phyloP scores from a whole-genome alignment of 2,797 vertebrate species.

The Rhinichthys osculus region DNA sequence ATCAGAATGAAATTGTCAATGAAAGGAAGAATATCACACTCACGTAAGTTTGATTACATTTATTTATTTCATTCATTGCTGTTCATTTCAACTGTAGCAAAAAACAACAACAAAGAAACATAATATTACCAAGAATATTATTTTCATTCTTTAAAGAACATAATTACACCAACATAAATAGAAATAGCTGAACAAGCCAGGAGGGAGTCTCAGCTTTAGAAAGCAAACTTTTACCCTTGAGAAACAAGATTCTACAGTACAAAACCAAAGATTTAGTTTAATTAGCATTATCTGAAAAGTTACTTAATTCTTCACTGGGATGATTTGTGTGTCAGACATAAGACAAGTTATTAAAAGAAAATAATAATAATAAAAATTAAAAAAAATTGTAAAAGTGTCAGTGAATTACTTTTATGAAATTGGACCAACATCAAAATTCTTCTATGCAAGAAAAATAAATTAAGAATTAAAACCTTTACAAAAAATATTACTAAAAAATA shows the following conservation, averaged over 20 bases:
- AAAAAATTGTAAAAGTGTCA: too few species aligned
- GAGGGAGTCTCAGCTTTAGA: neutral
- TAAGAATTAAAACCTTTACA: too few species aligned
- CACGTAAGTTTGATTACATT: neutral
- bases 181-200: fast-evolving
- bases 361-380: too few species aligned
- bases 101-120: neutral
- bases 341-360: too few species aligned
- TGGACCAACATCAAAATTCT: too few species aligned
- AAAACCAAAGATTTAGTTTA: neutral
- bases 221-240: neutral
- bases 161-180: neutral
- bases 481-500: too few species aligned
- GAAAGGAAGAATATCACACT: neutral
- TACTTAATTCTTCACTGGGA: neutral
- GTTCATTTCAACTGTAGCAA: too few species aligned
- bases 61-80: neutral
- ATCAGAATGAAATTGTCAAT: neutral
- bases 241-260: fast-evolving
- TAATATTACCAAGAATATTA: neutral
- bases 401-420: too few species aligned
- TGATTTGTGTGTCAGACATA: neutral
- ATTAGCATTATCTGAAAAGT: neutral
- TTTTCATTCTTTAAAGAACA: neutral
- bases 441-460: too few species aligned